phyloP scores from a whole-genome alignment of 2,888 invertebrate genomes.

The Cosmia trapezina region DNA sequence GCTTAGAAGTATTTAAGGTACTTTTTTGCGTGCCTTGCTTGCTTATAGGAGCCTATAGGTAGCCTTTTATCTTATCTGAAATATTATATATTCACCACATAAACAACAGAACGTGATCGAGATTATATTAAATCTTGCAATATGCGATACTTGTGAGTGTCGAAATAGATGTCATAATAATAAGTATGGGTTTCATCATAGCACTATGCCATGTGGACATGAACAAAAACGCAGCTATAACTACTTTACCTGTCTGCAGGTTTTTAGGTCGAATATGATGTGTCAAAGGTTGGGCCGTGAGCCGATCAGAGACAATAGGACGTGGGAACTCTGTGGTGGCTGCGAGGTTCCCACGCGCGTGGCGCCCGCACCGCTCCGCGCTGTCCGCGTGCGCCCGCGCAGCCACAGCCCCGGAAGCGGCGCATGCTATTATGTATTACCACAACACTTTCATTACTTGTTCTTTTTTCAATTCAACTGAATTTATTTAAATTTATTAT shows the following conservation, averaged over 20 bases:
- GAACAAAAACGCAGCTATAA: conserved; percentile 28
- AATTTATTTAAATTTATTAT: conserved; percentile 35
- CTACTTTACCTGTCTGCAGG: conserved; percentile 56
- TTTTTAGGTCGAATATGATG: conserved; percentile 71
- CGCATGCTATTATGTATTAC: conserved; percentile 53
- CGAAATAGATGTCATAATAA: conserved; percentile 15
- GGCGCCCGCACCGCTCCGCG: conserved; percentile 40
- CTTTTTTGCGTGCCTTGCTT: conserved; percentile 45
- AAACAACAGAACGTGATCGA: conserved; percentile 51
- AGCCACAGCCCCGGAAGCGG: conserved; percentile 59
- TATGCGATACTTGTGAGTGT: conserved; percentile 16
- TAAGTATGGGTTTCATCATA: conserved; percentile 15
- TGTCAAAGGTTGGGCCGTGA: conserved; percentile 70
- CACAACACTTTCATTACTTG: conserved; percentile 53
- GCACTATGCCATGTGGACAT: conserved; percentile 15
- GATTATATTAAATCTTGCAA: conserved; percentile 40
- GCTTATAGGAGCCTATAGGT: neutral
- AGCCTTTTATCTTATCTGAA: conserved; percentile 59
- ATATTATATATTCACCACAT: conserved; percentile 44
- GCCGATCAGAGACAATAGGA: conserved; percentile 71
- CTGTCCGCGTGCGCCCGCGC: conserved; percentile 26
- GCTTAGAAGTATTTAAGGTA: conserved; percentile 30
- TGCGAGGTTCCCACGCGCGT: conserved; percentile 74
- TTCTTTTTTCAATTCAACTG: conserved; percentile 40
- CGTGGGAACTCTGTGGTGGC: conserved; percentile 75